Conservation (phyloP, 2,888 invertebrate genomes). For the Agrotis exclamationis region DNA sequence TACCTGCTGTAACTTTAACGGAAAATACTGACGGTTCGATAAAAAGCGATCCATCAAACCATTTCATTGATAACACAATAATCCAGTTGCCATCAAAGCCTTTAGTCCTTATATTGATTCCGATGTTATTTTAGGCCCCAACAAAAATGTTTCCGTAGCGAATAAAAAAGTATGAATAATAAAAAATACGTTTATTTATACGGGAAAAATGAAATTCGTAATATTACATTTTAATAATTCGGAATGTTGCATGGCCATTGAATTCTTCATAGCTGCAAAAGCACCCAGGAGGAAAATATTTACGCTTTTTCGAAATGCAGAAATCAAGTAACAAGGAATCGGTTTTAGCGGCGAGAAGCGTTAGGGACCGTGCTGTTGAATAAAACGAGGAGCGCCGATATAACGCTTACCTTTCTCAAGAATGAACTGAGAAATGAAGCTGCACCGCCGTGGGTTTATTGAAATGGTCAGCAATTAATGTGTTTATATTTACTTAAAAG, state of each 20-base stretch:
- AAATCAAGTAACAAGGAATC: conserved; percentile 91
- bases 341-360: conserved; percentile 88
- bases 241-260: conserved; percentile 81
- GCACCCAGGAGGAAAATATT: conserved; percentile 90
- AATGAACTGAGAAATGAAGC: conserved; percentile 79
- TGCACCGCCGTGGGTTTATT: conserved; percentile 68
- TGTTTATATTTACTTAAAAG: conserved; percentile 38
- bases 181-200: conserved; percentile 67
- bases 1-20: conserved; percentile 41
- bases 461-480: conserved; percentile 59
- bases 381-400: conserved; percentile 83
- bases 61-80: conserved; percentile 56
- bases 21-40: conserved; percentile 41
- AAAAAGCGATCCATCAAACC: conserved; percentile 54
- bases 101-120: conserved; percentile 53
- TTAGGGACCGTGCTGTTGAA: conserved; percentile 84
- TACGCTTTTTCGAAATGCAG: conserved; percentile 90
- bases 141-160: conserved; percentile 40
- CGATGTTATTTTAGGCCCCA: conserved; percentile 49
- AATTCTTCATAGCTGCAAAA: conserved; percentile 85
- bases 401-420: conserved; percentile 85
- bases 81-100: conserved; percentile 50
- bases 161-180: conserved; percentile 59
- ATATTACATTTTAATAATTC: conserved; percentile 82
- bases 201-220: conserved; percentile 63